Evolutionary conservation across 2,113 vertebrate species (phyloP).

Genomic region (human (Homo sapiens)): GRCh38 chr2:138945001-138945500

Average conservation of each 20-base stretch:
- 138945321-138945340: background rate
- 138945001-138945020: conserved; percentile 17
- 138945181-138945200: background rate
- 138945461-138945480: conserved; percentile 37
- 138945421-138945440: conserved; percentile 6
- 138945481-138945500: conserved; percentile 4
- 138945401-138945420: background rate
- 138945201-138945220: background rate
- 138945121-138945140: background rate
- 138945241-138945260: background rate
- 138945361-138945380: background rate
- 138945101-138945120: background rate
- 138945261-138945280: background rate
- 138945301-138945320: background rate
- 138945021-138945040: background rate
- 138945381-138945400: background rate
- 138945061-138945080: background rate
- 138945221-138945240: background rate
- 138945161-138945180: background rate
- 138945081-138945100: background rate
- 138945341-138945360: background rate
- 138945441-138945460: background rate
- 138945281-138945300: background rate
- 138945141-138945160: background rate
- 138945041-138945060: background rate